Percentiles rank a stretch among this genome's conserved stretches.
These are phyloP conservation scores for Epistrophe grossulariae DNA, from an alignment of 2,888 invertebrate species.

Conservation along the genomic window DNA sequence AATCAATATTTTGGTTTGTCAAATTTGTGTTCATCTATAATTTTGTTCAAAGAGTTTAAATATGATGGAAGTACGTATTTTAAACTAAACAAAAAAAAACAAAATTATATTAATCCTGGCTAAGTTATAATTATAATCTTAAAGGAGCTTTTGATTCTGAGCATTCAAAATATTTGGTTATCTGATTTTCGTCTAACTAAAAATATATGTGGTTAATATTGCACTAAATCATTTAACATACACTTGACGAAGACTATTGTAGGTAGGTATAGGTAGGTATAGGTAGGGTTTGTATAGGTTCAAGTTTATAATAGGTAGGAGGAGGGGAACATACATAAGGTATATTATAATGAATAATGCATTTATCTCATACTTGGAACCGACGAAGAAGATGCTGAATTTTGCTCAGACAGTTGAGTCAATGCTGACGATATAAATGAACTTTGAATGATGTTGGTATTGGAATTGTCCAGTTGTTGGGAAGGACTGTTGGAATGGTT, in stretches of 20 bases:
- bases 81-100: neutral
- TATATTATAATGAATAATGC: slow-evolving; percentile 64
- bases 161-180: slow-evolving; percentile 50
- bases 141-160: slow-evolving; percentile 71
- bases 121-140: neutral
- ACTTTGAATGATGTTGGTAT: slow-evolving; percentile 80
- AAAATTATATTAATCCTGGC: neutral
- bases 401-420: slow-evolving; percentile 79
- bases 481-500: slow-evolving; percentile 74
- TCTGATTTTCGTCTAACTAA: slow-evolving; percentile 7
- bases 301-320: neutral
- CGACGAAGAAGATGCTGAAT: slow-evolving; percentile 77
- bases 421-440: slow-evolving; percentile 82
- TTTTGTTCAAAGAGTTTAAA: slow-evolving; percentile 36
- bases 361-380: slow-evolving; percentile 77
- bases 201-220: slow-evolving; percentile 19
- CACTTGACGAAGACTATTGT: neutral
- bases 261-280: neutral
- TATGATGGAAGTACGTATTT: neutral
- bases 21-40: slow-evolving; percentile 51
- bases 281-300: neutral
- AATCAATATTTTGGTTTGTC: slow-evolving; percentile 11
- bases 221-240: slow-evolving; percentile 9
- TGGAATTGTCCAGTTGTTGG: slow-evolving; percentile 77
- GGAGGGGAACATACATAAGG: slow-evolving; percentile 31